These are phyloP conservation scores for Bombus superbus DNA, from an alignment of 1,140 invertebrate species.

Conservation along the genomic window DNA sequence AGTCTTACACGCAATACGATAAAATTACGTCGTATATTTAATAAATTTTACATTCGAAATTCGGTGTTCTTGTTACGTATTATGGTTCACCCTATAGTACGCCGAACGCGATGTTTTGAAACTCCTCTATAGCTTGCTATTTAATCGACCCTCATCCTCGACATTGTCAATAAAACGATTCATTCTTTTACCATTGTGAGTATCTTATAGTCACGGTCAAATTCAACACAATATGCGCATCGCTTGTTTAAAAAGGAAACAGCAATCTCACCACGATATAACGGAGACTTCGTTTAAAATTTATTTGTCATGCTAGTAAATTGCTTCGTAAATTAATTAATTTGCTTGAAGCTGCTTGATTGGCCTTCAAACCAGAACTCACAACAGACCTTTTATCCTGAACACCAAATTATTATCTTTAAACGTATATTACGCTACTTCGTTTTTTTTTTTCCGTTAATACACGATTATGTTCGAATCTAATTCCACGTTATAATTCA, in stretches of 20 bases:
- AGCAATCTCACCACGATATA: neutral
- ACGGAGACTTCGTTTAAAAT: neutral
- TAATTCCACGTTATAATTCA: neutral
- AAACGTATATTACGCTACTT: neutral
- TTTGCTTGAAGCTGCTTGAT: neutral
- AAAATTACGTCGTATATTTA: neutral
- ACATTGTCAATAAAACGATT: slow-evolving; percentile 1
- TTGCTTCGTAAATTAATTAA: slow-evolving; percentile 24
- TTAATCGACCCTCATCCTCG: neutral
- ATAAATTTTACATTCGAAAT: neutral
- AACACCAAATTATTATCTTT: neutral
- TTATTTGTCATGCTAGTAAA: slow-evolving; percentile 25
- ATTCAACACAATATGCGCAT: neutral
- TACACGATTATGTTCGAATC: neutral
- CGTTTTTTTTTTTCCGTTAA: neutral
- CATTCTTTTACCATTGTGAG: neutral
- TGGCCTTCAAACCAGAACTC: neutral
- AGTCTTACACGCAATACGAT: no score
- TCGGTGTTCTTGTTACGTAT: neutral
- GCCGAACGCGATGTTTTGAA: neutral
- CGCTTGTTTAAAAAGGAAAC: slow-evolving; percentile 7
- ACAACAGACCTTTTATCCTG: neutral
- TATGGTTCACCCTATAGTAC: neutral
- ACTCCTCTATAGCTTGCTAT: neutral
- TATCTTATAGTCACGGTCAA: neutral